Conservation (phyloP, 2,888 invertebrate genomes). For the Diogma glabrata region DNA sequence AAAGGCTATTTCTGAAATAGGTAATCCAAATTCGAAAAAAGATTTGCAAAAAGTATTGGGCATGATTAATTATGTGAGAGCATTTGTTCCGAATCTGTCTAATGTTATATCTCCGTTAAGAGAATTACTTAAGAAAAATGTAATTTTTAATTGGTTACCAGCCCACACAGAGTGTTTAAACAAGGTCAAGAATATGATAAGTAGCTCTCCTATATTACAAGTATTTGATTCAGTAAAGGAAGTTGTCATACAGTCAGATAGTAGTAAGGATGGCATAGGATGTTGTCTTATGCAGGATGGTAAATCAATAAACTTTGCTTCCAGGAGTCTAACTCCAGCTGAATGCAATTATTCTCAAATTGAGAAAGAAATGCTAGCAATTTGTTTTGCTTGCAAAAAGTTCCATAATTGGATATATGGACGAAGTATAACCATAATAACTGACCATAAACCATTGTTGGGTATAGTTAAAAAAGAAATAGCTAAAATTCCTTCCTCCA, state of each 20-base stretch:
- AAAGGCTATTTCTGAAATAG: constrained; percentile 11
- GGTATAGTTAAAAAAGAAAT: constrained; percentile 17
- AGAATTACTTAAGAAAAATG: neutral
- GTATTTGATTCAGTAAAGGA: too few species aligned
- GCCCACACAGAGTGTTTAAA: too few species aligned
- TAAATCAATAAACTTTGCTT: constrained; percentile 19
- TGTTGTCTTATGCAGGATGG: constrained; percentile 12
- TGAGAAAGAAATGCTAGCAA: constrained; percentile 19
- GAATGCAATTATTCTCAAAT: constrained; percentile 19
- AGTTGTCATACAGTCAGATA: constrained; percentile 13
- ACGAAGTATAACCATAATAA: constrained; percentile 17
- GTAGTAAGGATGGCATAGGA: constrained; percentile 13
- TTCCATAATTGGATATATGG: constrained; percentile 21
- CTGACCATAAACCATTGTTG: constrained; percentile 20
- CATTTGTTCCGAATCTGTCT: constrained; percentile 15
- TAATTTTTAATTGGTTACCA: constrained; percentile 2
- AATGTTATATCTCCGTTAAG: constrained; percentile 7
- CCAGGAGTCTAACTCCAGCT: constrained; percentile 20
- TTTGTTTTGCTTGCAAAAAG: constrained; percentile 16
- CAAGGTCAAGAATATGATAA: too few species aligned
- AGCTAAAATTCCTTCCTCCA: constrained; percentile 5
- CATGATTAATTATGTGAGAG: constrained; percentile 14
- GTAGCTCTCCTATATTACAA: too few species aligned
- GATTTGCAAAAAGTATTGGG: constrained; percentile 15
- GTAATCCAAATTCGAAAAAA: constrained; percentile 11